A percentile compares a stretch with the other conserved stretches of the same genome.
These are phyloP conservation scores for Actenoides hombroni DNA, from an alignment of 2,113 vertebrate genomes.

Conservation along the genomic window DNA sequence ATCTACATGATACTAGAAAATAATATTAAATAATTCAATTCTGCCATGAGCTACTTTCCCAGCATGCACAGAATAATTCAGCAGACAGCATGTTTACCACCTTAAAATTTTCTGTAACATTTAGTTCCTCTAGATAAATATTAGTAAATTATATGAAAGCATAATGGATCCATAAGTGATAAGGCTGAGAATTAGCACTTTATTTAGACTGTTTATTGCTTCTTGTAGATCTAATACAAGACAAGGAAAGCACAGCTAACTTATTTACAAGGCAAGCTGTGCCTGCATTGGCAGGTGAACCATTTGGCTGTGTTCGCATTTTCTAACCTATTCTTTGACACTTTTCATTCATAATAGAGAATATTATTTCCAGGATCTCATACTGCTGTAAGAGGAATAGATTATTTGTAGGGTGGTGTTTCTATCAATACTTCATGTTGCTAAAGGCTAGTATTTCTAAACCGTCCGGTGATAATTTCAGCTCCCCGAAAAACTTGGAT, in stretches of 20 bases:
- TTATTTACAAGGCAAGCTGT: constrained; percentile 36
- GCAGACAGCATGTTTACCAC: constrained; percentile 51
- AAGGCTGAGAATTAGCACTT: constrained; percentile 46
- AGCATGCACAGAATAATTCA: constrained; percentile 51
- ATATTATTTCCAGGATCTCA: background rate
- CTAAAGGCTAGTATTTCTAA: constrained; percentile 27
- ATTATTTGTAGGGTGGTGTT: constrained; percentile 40
- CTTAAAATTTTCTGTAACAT: constrained; percentile 61
- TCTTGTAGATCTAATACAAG: constrained; percentile 23
- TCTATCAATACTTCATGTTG: constrained; percentile 36
- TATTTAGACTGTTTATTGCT: constrained; percentile 38
- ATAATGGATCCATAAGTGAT: constrained; percentile 8
- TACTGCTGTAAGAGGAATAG: background rate
- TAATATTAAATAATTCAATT: constrained; percentile 78
- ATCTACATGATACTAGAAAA: constrained; percentile 63
- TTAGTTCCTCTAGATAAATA: constrained; percentile 63
- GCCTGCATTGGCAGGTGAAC: constrained; percentile 32
- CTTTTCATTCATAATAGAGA: constrained; percentile 35
- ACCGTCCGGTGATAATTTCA: background rate
- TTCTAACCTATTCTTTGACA: background rate
- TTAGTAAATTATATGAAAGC: constrained; percentile 35
- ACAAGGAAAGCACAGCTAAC: background rate
- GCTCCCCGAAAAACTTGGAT: constrained; percentile 54
- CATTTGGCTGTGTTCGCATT: background rate
- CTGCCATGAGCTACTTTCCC: constrained; percentile 60